phyloP scores from a whole-genome alignment of 2,113 vertebrate species.

The Poeciliopsis turrubarensis region DNA sequence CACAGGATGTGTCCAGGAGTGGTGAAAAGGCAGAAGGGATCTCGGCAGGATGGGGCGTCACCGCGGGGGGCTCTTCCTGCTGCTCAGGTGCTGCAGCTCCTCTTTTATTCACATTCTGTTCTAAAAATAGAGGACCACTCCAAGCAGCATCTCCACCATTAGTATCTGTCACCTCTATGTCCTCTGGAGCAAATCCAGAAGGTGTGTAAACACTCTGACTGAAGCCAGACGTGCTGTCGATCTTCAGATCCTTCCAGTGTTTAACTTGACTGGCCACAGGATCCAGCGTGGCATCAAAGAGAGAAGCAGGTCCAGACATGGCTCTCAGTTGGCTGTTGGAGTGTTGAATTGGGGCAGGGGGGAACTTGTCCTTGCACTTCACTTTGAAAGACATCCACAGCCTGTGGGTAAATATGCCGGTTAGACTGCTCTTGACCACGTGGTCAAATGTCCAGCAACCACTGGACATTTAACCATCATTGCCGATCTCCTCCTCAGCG shows the following conservation, averaged over 20 bases:
- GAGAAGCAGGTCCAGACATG: slow-evolving; percentile 57
- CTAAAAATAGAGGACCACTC: slow-evolving; percentile 2
- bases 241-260: slow-evolving; percentile 10
- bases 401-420: slow-evolving; percentile 25
- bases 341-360: slow-evolving; percentile 14
- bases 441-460: slow-evolving; percentile 17
- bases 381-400: slow-evolving; percentile 22
- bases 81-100: slow-evolving; percentile 15
- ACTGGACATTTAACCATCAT: slow-evolving; percentile 42
- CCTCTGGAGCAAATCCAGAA: slow-evolving; percentile 3
- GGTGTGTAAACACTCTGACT: slow-evolving; percentile 27
- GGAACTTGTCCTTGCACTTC: slow-evolving; percentile 40
- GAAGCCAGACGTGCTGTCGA: slow-evolving; percentile 1
- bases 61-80: neutral
- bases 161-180: slow-evolving; percentile 10
- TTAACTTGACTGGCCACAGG: slow-evolving; percentile 3
- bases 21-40: neutral
- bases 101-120: slow-evolving; percentile 6
- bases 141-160: slow-evolving; percentile 2
- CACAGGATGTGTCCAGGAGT: neutral
- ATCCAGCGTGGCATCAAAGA: neutral
- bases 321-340: neutral
- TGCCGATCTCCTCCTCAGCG: neutral
- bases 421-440: slow-evolving; percentile 24
- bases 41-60: slow-evolving; percentile 6